Evolutionary conservation across 2,888 invertebrate species (phyloP).

Genomic region (Willowsia nigromaculata): DNA sequence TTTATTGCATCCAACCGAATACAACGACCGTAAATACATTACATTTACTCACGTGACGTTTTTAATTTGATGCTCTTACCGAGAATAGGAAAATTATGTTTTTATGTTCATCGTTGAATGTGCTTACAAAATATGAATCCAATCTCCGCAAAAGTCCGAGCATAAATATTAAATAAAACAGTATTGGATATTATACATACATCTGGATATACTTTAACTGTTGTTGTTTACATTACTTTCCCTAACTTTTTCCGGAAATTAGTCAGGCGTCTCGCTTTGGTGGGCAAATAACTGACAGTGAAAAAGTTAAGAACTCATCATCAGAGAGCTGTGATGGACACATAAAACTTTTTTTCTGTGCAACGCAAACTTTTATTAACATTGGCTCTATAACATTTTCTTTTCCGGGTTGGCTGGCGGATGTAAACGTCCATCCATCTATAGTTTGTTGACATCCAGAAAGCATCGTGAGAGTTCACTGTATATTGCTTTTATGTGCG

Average conservation of each 20-base stretch:
- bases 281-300: neutral
- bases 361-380: neutral
- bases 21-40: too few species aligned
- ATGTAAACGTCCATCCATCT: neutral
- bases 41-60: too few species aligned
- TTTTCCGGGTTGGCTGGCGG: constrained; percentile 13
- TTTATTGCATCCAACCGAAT: too few species aligned
- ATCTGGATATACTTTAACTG: neutral
- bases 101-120: too few species aligned
- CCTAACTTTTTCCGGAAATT: neutral
- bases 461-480: neutral
- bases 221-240: neutral
- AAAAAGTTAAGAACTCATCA: constrained; percentile 12
- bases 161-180: too few species aligned
- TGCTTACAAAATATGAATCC: too few species aligned
- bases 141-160: too few species aligned
- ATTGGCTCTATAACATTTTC: neutral
- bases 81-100: too few species aligned
- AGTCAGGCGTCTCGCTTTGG: neutral
- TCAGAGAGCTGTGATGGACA: neutral
- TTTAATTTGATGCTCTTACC: too few species aligned
- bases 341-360: neutral
- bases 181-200: too few species aligned
- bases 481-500: neutral
- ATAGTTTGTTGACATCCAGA: constrained; percentile 21